Evolutionary conservation across 2,888 invertebrate species (phyloP).

Genomic region (Rhodophaea formosa): DNA sequence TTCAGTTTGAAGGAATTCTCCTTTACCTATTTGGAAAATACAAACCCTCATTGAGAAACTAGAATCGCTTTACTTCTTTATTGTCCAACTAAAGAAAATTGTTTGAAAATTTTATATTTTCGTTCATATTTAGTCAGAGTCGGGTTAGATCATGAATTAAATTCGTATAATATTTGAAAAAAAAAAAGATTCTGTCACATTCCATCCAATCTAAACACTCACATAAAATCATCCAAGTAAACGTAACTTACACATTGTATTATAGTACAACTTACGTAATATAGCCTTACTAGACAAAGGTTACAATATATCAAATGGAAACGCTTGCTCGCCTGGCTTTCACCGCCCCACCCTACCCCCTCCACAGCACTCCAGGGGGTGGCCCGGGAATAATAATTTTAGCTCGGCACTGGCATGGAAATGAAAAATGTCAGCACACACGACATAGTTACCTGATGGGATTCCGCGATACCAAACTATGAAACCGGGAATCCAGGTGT

Average conservation of each 20-base stretch:
- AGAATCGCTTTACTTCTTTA: no score
- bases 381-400: conserved; percentile 43
- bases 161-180: no score
- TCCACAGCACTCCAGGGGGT: conserved; percentile 32
- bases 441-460: conserved; percentile 33
- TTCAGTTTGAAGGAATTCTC: neutral
- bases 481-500: neutral
- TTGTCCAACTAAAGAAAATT: no score
- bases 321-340: conserved; percentile 30
- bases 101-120: no score
- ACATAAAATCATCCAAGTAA: no score
- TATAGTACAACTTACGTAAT: neutral
- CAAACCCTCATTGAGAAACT: no score
- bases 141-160: no score
- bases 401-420: conserved; percentile 40
- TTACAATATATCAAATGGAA: conserved; percentile 16
- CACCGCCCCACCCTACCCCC: conserved; percentile 32
- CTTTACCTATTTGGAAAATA: neutral
- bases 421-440: conserved; percentile 49
- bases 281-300: conserved; percentile 6
- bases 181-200: no score
- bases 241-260: no score
- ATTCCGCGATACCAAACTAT: neutral
- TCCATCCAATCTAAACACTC: no score
- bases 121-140: no score